Evolutionary conservation across 2,888 invertebrate genomes (phyloP), one percentile per base, ranked within the genome.

Genomic region (Onthophagus sagittarius): DNA sequence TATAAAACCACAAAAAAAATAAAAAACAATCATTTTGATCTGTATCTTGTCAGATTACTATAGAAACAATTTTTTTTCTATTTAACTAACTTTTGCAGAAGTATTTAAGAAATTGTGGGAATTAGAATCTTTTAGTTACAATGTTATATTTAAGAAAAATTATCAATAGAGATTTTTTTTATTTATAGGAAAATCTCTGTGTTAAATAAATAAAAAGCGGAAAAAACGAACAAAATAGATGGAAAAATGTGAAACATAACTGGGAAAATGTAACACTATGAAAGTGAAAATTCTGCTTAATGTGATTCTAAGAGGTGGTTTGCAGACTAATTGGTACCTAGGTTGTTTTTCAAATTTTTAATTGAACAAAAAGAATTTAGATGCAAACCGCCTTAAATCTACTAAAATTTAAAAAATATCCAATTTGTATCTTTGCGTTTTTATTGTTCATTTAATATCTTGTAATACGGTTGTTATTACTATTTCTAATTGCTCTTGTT

Each of bases 381-480:
- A 64, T 67, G 67, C 67, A 67, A 67, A 67, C 31, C 67, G 67
- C 67, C 67, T 67, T n/a, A 53, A 53, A 53, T 53, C 39, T 7
- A 9, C 39, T 23, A 7, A 53, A 53, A 53, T 2, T 2, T 4
- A 53, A 53, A 53, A 53, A 53, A 53, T n/a, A 67, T 23, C 9
- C n/a, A 67, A 13, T 67, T 31, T 67, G 13, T 23, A 64, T 64
- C 7, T 11, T 53, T 53, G 5, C 39, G 67, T 67, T 67, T 67
- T 67, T 67, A 67, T 67, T 67, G 67, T 67, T 67, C 67, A 67
- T 67, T 67, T 67, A 67, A 67, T 67, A 67, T n/a, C n/a, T 67
- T n/a, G 5, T 31, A 31, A 67, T 23, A 32, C n/a, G 32, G 23
- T 67, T 32, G 23, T 23, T 67, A 15, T 11, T 7, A 53, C 11